Evolutionary conservation across 2,113 vertebrate genomes (phyloP), one percentile per base, ranked within the genome.

Genomic region (Ochotona curzoniae): DNA sequence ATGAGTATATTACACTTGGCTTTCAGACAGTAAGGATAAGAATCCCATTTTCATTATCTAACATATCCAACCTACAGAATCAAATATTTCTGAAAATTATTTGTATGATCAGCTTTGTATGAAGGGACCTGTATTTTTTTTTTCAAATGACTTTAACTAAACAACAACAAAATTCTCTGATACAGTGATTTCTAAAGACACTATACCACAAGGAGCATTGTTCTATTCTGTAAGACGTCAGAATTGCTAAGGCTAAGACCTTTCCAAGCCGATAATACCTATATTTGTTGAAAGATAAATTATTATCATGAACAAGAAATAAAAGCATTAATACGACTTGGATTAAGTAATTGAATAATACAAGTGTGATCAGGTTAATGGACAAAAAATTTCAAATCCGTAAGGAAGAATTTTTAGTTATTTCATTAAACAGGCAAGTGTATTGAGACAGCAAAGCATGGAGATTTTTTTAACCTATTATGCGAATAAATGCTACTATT

Each of bases 141-240:
- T 82, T 66, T 17, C 35, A 8, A 30, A 18, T 14, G 76, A 71
- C 28, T 70, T 61, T 75, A 90, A 38, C 83, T 89, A 32, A 47
- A 61, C n/a, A 60, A 73, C 38, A 44, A 44, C 38, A 86, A 85
- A 26, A 66, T 2, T 76, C 64, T 12, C 30, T 75, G 28, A 47
- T 38, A 81, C 28, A 23, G 32, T 89, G 76, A 66, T 60, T 85
- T 85, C 49, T 78, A 82, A 76, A 76, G 15, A 86, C 12, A 83
- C 28, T 80, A 91, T 63, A 51, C 4, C n/a, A 32, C 66, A 79
- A 80, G 20, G 63, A 84, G 35, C 11, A 51, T 30, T 84, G 10
- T 8, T 38, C 9, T n/a, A 60, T 90, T 95, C 88, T 28, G 78
- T 73, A 80, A 67, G 63, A 94, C 83, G 80, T 80, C 17, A 91